Conservation (phyloP, 2,797 vertebrate species). For the Megalops cyprinoides region DNA sequence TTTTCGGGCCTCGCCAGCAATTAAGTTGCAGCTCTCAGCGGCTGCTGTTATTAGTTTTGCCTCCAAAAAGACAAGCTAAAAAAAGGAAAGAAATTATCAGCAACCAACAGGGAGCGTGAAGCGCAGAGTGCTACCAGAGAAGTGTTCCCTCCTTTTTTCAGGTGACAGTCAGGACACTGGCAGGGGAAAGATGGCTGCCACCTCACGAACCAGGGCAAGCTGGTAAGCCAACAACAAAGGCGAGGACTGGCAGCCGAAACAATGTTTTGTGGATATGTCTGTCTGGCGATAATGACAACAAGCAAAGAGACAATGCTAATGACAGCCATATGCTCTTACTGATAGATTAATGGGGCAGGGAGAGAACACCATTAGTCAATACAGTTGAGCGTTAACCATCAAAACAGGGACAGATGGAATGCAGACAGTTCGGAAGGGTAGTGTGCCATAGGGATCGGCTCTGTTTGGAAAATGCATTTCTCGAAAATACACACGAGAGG, state of each 20-base stretch:
- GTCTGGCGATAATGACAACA: conserved; percentile 30
- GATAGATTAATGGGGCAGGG: conserved; percentile 47
- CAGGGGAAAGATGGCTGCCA: neutral
- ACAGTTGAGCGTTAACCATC: conserved; percentile 35
- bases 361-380: conserved; percentile 37
- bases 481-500: neutral
- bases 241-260: neutral
- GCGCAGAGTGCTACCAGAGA: conserved; percentile 28
- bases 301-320: conserved; percentile 40
- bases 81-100: conserved; percentile 18
- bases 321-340: conserved; percentile 45
- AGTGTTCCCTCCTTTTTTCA: conserved; percentile 20
- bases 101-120: neutral
- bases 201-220: neutral
- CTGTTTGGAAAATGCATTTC: neutral
- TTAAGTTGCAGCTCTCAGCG: conserved; percentile 40
- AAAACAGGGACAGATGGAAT: conserved; percentile 40
- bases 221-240: neutral
- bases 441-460: conserved; percentile 14
- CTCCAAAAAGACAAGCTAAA: conserved; percentile 11
- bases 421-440: conserved; percentile 17
- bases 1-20: conserved; percentile 33
- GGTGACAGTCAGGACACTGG: conserved; percentile 18
- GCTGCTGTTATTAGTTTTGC: conserved; percentile 11
- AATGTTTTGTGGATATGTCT: conserved; percentile 11